Conservation (phyloP, 1,140 invertebrate genomes). For the Tetragnatha versicolor region DNA sequence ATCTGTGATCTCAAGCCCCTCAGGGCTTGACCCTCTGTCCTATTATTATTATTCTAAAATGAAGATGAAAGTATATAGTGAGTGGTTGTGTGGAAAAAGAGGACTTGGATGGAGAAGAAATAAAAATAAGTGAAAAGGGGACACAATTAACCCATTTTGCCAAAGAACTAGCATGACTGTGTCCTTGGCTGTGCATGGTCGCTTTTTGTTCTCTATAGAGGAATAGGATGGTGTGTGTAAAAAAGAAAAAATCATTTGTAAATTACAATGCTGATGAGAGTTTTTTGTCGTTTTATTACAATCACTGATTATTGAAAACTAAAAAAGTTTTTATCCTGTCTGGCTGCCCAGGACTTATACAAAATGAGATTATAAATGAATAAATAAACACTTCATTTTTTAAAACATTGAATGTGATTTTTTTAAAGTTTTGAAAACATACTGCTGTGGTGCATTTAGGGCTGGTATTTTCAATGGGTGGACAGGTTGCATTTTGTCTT, state of each 20-base stretch:
- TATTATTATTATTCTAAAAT: too few relatives aligned
- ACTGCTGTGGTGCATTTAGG: background rate
- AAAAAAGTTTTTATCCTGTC: slow-evolving; percentile 32
- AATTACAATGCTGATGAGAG: slow-evolving; percentile 20
- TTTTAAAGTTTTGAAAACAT: slow-evolving; percentile 19
- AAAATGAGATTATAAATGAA: slow-evolving; percentile 30
- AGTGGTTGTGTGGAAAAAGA: too few relatives aligned
- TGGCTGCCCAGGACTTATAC: slow-evolving; percentile 17
- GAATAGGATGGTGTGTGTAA: slow-evolving; percentile 20
- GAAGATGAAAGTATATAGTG: slow-evolving; percentile 30
- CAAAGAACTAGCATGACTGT: background rate
- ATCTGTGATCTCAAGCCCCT: slow-evolving; percentile 45
- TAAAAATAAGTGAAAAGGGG: too few relatives aligned
- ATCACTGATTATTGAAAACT: slow-evolving; percentile 16
- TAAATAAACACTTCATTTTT: slow-evolving; percentile 39
- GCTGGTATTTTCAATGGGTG: too few relatives aligned
- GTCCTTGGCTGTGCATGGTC: background rate
- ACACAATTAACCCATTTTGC: background rate
- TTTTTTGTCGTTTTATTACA: slow-evolving; percentile 32
- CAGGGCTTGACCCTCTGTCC: slow-evolving; percentile 40
- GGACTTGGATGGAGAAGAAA: too few relatives aligned
- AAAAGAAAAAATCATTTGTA: slow-evolving; percentile 29
- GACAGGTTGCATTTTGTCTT: too few relatives aligned
- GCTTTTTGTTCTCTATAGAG: slow-evolving; percentile 28
- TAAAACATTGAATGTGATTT: slow-evolving; percentile 30